Conservation (phyloP, 2,797 vertebrate species). For the Saxicola maurus region DNA sequence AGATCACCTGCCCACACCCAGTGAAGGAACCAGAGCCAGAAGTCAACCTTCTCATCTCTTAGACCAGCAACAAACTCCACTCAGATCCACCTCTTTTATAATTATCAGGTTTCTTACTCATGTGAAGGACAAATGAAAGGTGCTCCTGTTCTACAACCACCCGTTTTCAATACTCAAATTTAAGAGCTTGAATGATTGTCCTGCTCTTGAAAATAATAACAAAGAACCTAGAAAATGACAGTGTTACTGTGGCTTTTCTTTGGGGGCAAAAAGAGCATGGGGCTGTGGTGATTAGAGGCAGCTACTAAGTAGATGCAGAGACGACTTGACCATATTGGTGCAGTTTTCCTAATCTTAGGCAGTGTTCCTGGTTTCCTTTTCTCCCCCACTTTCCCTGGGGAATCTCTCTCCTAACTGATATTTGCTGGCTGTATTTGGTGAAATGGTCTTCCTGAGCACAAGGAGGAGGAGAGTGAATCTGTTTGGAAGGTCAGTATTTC, state of each 20-base stretch:
- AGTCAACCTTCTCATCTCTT: slow-evolving; percentile 18
- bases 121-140: slow-evolving; percentile 53
- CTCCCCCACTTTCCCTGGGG: background rate
- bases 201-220: slow-evolving; percentile 45
- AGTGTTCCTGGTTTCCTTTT: background rate
- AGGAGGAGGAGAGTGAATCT: background rate
- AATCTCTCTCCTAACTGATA: background rate
- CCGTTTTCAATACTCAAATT: slow-evolving; percentile 41
- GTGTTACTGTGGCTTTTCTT: slow-evolving; percentile 23
- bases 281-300: background rate
- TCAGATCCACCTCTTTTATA: slow-evolving; percentile 39
- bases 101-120: slow-evolving; percentile 51
- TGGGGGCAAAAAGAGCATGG: background rate
- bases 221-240: slow-evolving; percentile 34
- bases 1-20: background rate
- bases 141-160: slow-evolving; percentile 49
- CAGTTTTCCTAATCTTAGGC: background rate
- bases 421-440: background rate
- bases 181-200: slow-evolving; percentile 11
- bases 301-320: background rate
- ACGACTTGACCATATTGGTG: background rate
- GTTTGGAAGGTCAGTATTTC: background rate
- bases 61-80: slow-evolving; percentile 59
- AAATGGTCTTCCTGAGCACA: background rate
- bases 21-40: slow-evolving; percentile 29